A percentile compares a stretch with the other conserved stretches of the same genome.
Evolutionary conservation across 1,140 invertebrate genomes (phyloP).

Genomic region (Ceratina japonica): DNA sequence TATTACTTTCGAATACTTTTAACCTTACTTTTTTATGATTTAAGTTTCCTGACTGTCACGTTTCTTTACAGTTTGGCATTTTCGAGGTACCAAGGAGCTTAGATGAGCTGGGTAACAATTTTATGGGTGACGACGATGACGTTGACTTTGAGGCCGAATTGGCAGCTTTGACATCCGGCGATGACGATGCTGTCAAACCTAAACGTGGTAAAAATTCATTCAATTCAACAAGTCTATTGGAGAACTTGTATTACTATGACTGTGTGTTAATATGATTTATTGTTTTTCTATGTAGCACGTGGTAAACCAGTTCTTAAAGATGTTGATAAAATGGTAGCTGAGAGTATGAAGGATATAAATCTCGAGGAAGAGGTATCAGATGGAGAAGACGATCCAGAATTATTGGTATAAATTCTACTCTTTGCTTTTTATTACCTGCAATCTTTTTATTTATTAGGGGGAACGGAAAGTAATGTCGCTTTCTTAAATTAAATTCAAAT

Average conservation of each 20-base stretch:
- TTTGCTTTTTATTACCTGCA: constrained; percentile 10
- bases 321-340: constrained; percentile 87
- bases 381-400: constrained; percentile 87
- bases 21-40: constrained; percentile 26
- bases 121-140: constrained; percentile 83
- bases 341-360: constrained; percentile 86
- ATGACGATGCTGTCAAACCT: constrained; percentile 75
- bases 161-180: constrained; percentile 84
- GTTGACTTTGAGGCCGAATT: constrained; percentile 93
- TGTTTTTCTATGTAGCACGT: constrained; percentile 44
- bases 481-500: too few species aligned
- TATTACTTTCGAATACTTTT: constrained; percentile 56
- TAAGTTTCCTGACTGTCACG: constrained; percentile 6
- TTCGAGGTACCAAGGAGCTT: constrained; percentile 86
- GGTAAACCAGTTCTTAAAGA: constrained; percentile 72
- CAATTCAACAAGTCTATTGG: too few species aligned
- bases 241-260: too few species aligned
- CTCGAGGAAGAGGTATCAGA: constrained; percentile 86
- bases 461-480: too few species aligned
- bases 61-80: constrained; percentile 83
- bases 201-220: constrained; percentile 73
- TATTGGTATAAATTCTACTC: constrained; percentile 80
- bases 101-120: constrained; percentile 80
- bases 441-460: too few species aligned
- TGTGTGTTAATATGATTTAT: neutral